Evolutionary conservation across 2,888 invertebrate genomes (phyloP), one percentile per base, ranked within the genome.

Genomic region (Euplexia lucipara): DNA sequence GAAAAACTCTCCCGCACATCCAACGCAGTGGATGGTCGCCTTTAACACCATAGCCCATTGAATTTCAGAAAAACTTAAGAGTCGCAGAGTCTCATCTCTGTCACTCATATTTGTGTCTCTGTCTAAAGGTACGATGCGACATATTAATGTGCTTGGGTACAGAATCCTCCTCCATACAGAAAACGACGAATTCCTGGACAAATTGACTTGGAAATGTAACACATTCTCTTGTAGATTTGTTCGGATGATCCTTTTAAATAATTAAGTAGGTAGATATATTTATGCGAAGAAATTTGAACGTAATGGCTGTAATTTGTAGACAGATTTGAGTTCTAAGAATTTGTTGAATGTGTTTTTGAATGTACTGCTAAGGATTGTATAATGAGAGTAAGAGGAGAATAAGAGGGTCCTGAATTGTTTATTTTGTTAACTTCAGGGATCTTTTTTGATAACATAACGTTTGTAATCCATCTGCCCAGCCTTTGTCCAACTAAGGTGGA

Each of bases 231-330:
- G 39, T 52, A 53, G 58, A 82, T 77, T 77, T 79, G 75, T 75
- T 41, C 54, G 22, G n/a, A 26, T 66, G 64, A 58, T 70, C 76
- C 52, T 70, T 59, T 83, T 80, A 75, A 81, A 74, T 79, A 85
- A 86, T 86, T 83, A 83, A 84, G 79, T 76, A 74, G 69, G 72
- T 64, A 70, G 60, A 47, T 49, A 37, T 73, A 42, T 70, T 45
- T 73, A 16, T 39, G 51, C 9, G 37, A 45, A 0, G 14, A 26
- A 26, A 52, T 70, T 68, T 64, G 35, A 41, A 64, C 37, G 30
- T 45, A 42, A 66, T 35, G 37, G n/a, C 9, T 3, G 37, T 62
- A 10, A 26, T 49, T 60, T 60, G 22, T 16, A n/a, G 6, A 20
- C 34, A 26, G 34, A n/a, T 60, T 47, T 39, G 39, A 60, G 34